These are phyloP conservation scores for Aethina tumida DNA, from an alignment of 1,140 invertebrate genomes.

Conservation along the genomic window DNA sequence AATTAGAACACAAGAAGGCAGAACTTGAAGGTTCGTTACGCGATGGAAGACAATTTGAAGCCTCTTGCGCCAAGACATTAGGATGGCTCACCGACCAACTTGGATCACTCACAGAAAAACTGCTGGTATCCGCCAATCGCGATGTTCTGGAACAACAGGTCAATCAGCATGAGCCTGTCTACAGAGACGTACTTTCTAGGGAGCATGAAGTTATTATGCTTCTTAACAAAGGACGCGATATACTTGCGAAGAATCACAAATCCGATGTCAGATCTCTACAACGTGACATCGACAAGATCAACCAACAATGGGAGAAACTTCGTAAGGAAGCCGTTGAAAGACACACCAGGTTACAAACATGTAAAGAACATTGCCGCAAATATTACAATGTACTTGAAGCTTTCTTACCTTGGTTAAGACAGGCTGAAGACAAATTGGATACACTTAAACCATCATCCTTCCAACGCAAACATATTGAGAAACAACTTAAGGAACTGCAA, in stretches of 20 bases:
- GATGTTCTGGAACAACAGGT: slow-evolving; percentile 78
- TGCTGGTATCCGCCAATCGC: slow-evolving; percentile 77
- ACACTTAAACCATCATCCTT: slow-evolving; percentile 69
- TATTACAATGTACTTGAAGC: slow-evolving; percentile 75
- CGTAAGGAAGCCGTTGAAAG: slow-evolving; percentile 76
- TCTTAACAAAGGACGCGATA: slow-evolving; percentile 79
- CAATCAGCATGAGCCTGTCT: slow-evolving; percentile 78
- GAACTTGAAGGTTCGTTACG: slow-evolving; percentile 80
- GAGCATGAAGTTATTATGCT: slow-evolving; percentile 93
- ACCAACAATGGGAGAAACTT: slow-evolving; percentile 81
- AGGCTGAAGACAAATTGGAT: slow-evolving; percentile 77
- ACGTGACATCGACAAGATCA: slow-evolving; percentile 75
- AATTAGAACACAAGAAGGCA: slow-evolving; percentile 79
- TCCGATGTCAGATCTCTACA: slow-evolving; percentile 42
- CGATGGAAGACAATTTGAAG: slow-evolving; percentile 78
- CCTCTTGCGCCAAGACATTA: slow-evolving; percentile 73
- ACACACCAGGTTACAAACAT: slow-evolving; percentile 75
- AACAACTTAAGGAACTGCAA: slow-evolving; percentile 81
- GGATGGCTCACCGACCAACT: slow-evolving; percentile 80
- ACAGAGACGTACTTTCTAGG: slow-evolving; percentile 76
- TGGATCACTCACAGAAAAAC: slow-evolving; percentile 59
- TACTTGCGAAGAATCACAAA: slow-evolving; percentile 51
- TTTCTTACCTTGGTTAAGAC: slow-evolving; percentile 80
- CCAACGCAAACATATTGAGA: slow-evolving; percentile 77
- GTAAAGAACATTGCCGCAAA: slow-evolving; percentile 82